Conservation (phyloP, 2,797 vertebrate genomes). For the Peromyscus attwateri region DNA sequence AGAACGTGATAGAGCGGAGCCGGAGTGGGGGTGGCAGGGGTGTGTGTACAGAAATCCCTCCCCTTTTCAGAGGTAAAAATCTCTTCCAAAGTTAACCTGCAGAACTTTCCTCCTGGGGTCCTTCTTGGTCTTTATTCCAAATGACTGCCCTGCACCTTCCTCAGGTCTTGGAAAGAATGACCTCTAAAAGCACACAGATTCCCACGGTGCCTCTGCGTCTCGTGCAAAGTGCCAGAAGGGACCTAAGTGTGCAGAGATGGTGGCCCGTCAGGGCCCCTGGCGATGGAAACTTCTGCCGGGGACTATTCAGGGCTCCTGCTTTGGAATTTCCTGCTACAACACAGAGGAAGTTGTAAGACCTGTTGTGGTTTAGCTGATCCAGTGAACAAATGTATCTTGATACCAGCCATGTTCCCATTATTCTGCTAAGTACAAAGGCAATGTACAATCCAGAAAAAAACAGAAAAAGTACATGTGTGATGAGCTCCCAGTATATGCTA, state of each 20-base stretch:
- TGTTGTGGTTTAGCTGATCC: background rate
- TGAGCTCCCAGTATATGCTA: background rate
- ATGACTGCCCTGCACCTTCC: background rate
- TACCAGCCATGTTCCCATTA: background rate
- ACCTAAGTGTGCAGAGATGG: background rate
- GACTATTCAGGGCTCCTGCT: background rate
- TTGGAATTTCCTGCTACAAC: background rate
- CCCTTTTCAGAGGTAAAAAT: slow-evolving; percentile 1
- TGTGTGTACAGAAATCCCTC: background rate
- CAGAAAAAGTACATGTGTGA: background rate
- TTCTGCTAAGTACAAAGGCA: background rate
- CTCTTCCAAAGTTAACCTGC: background rate
- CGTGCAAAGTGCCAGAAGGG: background rate
- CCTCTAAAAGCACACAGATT: background rate
- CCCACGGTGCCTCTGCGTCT: background rate
- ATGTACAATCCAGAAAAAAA: background rate
- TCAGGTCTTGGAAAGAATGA: background rate
- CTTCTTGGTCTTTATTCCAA: slow-evolving; percentile 37
- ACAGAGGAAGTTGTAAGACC: background rate
- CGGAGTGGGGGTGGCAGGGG: background rate
- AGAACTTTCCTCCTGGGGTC: slow-evolving; percentile 20
- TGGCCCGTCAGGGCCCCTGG: background rate
- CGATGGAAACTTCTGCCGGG: background rate
- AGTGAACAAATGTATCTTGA: slow-evolving; percentile 14
- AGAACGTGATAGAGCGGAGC: slow-evolving; percentile 18